Evolutionary conservation across 2,797 vertebrate species (phyloP).

Genomic region (Sylvia borin): DNA sequence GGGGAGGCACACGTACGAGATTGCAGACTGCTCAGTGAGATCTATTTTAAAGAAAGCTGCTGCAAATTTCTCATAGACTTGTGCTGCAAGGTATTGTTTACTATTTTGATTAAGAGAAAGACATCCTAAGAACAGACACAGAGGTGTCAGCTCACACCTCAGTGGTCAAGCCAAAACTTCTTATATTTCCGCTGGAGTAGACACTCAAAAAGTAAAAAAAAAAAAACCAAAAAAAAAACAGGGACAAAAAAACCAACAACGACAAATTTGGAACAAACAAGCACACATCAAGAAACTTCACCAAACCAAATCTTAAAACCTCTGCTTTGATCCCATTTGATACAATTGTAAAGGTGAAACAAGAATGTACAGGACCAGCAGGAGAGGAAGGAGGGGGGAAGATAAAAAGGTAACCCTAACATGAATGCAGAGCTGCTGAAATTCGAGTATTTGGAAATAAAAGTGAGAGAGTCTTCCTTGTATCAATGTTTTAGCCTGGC

Average conservation of each 20-base stretch:
- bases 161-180: neutral
- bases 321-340: neutral
- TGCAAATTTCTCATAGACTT: neutral
- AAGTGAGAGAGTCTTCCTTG: neutral
- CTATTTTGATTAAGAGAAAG: neutral
- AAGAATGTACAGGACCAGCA: neutral
- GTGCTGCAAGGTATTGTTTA: neutral
- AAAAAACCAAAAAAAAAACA: neutral
- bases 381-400: neutral
- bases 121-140: neutral
- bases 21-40: neutral
- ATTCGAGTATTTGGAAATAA: neutral
- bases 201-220: neutral
- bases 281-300: neutral
- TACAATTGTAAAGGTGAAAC: neutral
- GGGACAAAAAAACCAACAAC: neutral
- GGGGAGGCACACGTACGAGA: rapidly evolving
- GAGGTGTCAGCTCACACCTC: neutral
- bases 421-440: neutral
- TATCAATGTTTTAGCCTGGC: neutral
- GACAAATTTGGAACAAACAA: neutral
- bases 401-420: neutral
- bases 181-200: neutral
- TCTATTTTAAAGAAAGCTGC: neutral
- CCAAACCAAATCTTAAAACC: neutral